Conservation (phyloP, 2,113 vertebrate genomes). For the Natator depressus region DNA sequence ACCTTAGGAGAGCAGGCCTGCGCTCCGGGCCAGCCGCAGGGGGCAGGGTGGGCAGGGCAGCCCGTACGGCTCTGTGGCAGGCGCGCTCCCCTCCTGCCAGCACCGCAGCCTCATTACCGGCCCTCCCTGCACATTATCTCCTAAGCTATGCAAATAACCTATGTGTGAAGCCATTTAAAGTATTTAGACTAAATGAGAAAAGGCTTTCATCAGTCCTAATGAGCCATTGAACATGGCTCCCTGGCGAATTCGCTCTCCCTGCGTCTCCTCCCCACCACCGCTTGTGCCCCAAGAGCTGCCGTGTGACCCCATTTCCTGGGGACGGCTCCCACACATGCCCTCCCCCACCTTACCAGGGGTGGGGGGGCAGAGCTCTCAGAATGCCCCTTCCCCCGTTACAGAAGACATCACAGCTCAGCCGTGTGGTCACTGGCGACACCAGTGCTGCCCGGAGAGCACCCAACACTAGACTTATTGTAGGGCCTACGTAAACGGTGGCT, state of each 20-base stretch:
- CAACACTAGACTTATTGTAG: neutral
- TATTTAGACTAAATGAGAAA: conserved; percentile 74
- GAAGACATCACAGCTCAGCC: neutral
- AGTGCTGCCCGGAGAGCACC: too few relatives aligned
- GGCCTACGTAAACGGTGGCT: neutral
- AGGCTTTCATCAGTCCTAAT: conserved; percentile 77
- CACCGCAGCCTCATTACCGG: neutral
- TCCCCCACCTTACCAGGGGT: too few relatives aligned
- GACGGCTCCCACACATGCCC: too few relatives aligned
- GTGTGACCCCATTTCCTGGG: neutral
- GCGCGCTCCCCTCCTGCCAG: neutral
- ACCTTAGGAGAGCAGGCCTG: neutral
- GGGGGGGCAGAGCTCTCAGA: neutral
- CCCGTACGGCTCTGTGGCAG: neutral
- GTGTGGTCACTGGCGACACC: too few relatives aligned
- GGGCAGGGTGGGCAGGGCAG: neutral
- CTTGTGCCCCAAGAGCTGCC: neutral
- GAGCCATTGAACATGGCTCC: conserved; percentile 74
- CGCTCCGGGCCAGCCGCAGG: neutral
- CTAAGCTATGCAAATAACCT: conserved; percentile 76
- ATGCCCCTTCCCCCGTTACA: neutral
- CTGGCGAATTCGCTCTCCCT: conserved; percentile 32
- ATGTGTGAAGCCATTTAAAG: conserved; percentile 69
- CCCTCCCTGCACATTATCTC: conserved; percentile 57
- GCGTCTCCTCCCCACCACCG: neutral